Evolutionary conservation across 2,797 vertebrate genomes (phyloP).

Genomic region (Poliocrania exsul): DNA sequence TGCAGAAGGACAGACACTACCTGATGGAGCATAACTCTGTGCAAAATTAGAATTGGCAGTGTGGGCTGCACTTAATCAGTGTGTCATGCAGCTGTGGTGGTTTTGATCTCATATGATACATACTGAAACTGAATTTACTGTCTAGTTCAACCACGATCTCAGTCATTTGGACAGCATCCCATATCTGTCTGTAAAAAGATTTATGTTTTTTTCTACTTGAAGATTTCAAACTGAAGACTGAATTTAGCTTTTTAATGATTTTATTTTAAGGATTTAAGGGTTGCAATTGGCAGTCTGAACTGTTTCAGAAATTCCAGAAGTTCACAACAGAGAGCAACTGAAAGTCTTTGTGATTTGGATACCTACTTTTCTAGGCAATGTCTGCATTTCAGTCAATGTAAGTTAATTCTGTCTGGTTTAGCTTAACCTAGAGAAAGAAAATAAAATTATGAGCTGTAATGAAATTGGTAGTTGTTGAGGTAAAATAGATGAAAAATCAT

Average conservation of each 20-base stretch:
- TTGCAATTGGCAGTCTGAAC: neutral
- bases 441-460: neutral
- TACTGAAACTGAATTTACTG: slow-evolving; percentile 5
- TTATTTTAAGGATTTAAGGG: neutral
- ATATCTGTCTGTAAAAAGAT: neutral
- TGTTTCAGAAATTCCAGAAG: neutral
- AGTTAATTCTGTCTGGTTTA: neutral
- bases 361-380: neutral
- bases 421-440: neutral
- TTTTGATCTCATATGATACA: slow-evolving; percentile 25
- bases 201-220: neutral
- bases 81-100: slow-evolving; percentile 11
- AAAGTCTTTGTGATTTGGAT: neutral
- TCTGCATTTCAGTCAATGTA: neutral
- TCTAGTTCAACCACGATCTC: neutral
- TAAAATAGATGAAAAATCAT: neutral
- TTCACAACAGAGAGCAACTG: neutral
- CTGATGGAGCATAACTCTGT: neutral
- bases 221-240: neutral
- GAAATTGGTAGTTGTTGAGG: neutral
- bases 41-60: slow-evolving; percentile 21
- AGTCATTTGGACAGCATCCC: neutral
- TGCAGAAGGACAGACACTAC: neutral
- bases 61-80: neutral
- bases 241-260: neutral